Evolutionary conservation across 2,797 vertebrate species (phyloP).

Genomic region (Danio choprae): DNA sequence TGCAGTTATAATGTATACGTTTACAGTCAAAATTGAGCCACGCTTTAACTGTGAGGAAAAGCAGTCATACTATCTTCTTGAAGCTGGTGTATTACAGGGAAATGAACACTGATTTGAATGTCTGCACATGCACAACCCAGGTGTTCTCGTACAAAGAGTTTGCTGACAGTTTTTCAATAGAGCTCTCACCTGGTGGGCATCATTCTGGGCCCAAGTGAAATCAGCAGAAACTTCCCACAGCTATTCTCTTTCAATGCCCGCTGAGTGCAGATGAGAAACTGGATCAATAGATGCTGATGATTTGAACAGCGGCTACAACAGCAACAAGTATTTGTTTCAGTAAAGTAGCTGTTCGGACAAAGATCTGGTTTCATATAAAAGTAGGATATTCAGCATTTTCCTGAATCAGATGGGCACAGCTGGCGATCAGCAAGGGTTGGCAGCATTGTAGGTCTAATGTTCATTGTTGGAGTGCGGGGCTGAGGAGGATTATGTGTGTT

Average conservation of each 20-base stretch:
- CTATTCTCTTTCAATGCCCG: conserved; percentile 60
- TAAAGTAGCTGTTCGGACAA: conserved; percentile 61
- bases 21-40: neutral
- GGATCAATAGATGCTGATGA: conserved; percentile 53
- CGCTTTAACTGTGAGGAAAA: neutral
- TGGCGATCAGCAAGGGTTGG: conserved; percentile 63
- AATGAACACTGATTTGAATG: conserved; percentile 15
- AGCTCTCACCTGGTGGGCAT: conserved; percentile 32
- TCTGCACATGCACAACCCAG: conserved; percentile 9
- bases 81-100: neutral
- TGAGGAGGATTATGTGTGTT: conserved; percentile 57
- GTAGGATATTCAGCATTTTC: conserved; percentile 51
- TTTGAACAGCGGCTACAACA: conserved; percentile 51
- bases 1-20: neutral
- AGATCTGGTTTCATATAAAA: conserved; percentile 65
- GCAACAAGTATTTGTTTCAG: conserved; percentile 64
- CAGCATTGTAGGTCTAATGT: conserved; percentile 57
- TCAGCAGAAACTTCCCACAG: conserved; percentile 46
- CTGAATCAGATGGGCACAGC: conserved; percentile 57
- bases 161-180: conserved; percentile 53
- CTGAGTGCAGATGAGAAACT: conserved; percentile 58
- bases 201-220: conserved; percentile 21
- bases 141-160: conserved; percentile 33
- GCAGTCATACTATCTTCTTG: neutral
- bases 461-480: conserved; percentile 41